Evolutionary conservation across 2,797 vertebrate species (phyloP).

Genomic region (Enteromius paludinosus): DNA sequence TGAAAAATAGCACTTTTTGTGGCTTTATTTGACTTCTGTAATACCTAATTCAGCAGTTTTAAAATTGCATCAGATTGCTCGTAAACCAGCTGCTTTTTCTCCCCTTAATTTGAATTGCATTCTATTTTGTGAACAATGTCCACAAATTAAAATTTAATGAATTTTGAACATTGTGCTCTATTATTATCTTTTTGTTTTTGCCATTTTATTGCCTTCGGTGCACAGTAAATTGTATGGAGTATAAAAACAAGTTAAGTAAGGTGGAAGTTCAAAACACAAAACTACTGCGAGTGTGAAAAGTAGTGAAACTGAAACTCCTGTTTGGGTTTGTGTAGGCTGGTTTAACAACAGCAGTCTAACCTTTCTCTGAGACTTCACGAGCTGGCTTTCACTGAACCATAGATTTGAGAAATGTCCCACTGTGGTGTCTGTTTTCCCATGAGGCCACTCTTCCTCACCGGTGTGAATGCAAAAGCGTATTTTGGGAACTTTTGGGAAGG

Average conservation of each 20-base stretch:
- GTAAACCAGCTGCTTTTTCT: neutral
- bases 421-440: slow-evolving; percentile 25
- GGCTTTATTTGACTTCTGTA: neutral
- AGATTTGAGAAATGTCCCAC: slow-evolving; percentile 32
- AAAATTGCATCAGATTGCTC: neutral
- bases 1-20: neutral
- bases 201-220: neutral
- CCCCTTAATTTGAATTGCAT: slow-evolving; percentile 2
- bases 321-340: neutral
- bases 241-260: neutral
- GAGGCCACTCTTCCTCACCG: neutral
- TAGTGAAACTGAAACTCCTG: slow-evolving; percentile 1
- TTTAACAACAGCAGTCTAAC: neutral
- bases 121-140: neutral
- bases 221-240: neutral
- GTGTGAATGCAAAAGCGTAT: slow-evolving; percentile 34
- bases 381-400: neutral
- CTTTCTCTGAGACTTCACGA: slow-evolving; percentile 1
- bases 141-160: neutral
- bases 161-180: neutral
- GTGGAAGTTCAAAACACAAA: neutral
- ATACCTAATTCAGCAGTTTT: neutral
- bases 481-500: slow-evolving; percentile 49
- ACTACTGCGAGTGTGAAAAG: neutral
- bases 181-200: neutral